Conservation (phyloP, 2,797 vertebrate species). For the Chelidonichthys spinosus region DNA sequence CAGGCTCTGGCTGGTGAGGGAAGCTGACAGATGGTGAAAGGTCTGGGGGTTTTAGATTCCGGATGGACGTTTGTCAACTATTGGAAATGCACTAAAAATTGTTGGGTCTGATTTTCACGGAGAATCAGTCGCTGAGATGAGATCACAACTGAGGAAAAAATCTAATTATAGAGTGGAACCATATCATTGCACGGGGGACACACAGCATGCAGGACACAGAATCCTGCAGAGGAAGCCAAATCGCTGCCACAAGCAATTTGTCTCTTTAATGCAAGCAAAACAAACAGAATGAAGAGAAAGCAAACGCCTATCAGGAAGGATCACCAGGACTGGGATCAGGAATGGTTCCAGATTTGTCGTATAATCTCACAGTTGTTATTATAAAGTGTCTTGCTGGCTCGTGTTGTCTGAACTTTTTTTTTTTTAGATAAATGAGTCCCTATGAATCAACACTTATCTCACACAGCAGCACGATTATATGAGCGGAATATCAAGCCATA, state of each 20-base stretch:
- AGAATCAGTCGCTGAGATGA: slow-evolving; percentile 30
- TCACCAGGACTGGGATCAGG: slow-evolving; percentile 16
- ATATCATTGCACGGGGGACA: slow-evolving; percentile 43
- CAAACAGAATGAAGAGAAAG: slow-evolving; percentile 12
- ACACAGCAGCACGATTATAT: slow-evolving; percentile 36
- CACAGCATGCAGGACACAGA: slow-evolving; percentile 10
- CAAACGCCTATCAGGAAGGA: slow-evolving; percentile 2
- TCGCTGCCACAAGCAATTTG: slow-evolving; percentile 42
- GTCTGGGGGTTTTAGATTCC: slow-evolving; percentile 50
- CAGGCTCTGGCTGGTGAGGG: slow-evolving; percentile 50
- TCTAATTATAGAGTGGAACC: slow-evolving; percentile 55
- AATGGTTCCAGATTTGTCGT: slow-evolving; percentile 10
- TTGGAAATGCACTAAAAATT: slow-evolving; percentile 43
- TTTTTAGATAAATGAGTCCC: slow-evolving; percentile 64
- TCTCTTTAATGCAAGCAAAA: slow-evolving; percentile 35
- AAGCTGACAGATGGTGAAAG: slow-evolving; percentile 69
- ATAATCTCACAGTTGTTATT: slow-evolving; percentile 16
- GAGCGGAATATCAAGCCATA: slow-evolving; percentile 36
- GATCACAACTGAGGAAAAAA: slow-evolving; percentile 42
- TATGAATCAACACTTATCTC: slow-evolving; percentile 55
- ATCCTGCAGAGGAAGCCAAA: slow-evolving; percentile 23
- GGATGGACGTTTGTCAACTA: slow-evolving; percentile 45
- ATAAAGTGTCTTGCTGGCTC: slow-evolving; percentile 35
- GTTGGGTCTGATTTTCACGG: slow-evolving; percentile 46
- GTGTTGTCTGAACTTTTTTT: slow-evolving; percentile 45